Evolutionary conservation across 2,797 vertebrate species (phyloP).

Genomic region (Neosilurus mollespiculum): DNA sequence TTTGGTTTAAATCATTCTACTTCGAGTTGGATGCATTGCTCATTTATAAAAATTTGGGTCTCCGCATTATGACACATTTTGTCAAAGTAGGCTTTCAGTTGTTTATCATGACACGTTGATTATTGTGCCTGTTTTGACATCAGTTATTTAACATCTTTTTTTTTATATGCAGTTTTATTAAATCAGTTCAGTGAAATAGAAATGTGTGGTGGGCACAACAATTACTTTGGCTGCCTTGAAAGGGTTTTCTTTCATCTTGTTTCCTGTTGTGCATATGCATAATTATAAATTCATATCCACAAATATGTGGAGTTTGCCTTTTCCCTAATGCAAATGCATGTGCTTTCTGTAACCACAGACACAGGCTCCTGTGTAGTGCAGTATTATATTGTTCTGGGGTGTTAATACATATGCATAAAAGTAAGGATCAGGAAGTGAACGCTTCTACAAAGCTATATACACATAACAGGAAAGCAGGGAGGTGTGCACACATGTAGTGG

Average conservation of each 20-base stretch:
- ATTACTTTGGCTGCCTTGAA: not conserved
- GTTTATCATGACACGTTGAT: not conserved
- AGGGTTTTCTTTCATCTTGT: not conserved
- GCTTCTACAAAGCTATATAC: not conserved
- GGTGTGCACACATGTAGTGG: not conserved
- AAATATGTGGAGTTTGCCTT: not conserved
- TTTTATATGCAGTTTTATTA: not conserved
- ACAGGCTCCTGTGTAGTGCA: not conserved
- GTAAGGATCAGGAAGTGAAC: not conserved
- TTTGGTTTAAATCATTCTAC: not conserved
- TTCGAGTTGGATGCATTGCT: not conserved
- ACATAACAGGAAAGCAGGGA: not conserved
- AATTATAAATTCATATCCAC: not conserved
- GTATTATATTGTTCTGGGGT: not conserved
- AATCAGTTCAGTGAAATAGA: not conserved
- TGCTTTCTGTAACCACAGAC: slow-evolving; percentile 1
- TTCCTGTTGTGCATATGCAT: not conserved
- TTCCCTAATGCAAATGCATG: not conserved
- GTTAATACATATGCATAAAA: slow-evolving; percentile 19
- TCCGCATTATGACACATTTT: not conserved
- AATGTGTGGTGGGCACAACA: not conserved
- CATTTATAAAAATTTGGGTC: not conserved
- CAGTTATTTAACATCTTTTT: not conserved
- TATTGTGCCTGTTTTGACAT: not conserved
- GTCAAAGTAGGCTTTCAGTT: not conserved